Conservation (phyloP, 92 coral and sea anemone genomes). For the Palythoa heliodiscus region DNA sequence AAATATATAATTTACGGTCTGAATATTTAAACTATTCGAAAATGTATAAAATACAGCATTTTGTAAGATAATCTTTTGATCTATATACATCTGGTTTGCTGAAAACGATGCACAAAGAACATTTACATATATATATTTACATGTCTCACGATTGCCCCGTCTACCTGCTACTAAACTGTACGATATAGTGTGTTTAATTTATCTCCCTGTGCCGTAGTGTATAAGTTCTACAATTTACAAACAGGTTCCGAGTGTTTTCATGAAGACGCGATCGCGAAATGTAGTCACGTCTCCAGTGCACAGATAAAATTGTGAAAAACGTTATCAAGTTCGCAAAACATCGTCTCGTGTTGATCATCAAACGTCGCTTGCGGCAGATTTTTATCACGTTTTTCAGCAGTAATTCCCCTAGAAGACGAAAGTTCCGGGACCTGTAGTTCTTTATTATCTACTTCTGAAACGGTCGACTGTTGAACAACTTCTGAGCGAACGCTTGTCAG, state of each 20-base stretch:
- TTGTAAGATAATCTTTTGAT: neutral
- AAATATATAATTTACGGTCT: neutral
- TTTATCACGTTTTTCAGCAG: constrained; percentile 32
- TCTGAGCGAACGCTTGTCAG: constrained; percentile 25
- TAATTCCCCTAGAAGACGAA: constrained; percentile 35
- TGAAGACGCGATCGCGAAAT: neutral
- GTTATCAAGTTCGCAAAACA: constrained; percentile 85
- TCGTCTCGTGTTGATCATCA: constrained; percentile 53
- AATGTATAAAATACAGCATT: neutral
- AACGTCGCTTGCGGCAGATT: constrained; percentile 18
- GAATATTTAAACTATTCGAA: neutral
- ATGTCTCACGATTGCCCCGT: neutral
- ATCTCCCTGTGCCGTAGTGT: neutral
- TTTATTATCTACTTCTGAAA: constrained; percentile 16
- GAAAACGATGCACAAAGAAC: neutral
- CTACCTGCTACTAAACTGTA: constrained; percentile 2
- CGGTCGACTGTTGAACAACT: constrained; percentile 20
- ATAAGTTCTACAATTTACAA: neutral
- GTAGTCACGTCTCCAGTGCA: constrained; percentile 84
- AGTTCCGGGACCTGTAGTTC: constrained; percentile 35
- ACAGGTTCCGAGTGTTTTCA: neutral
- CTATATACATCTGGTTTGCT: neutral
- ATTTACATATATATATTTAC: neutral
- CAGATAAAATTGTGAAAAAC: constrained; percentile 94
- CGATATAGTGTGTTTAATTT: neutral